These are phyloP conservation scores for Enhydra lutris DNA, from an alignment of 2,113 vertebrate genomes.

Conservation along the genomic window DNA sequence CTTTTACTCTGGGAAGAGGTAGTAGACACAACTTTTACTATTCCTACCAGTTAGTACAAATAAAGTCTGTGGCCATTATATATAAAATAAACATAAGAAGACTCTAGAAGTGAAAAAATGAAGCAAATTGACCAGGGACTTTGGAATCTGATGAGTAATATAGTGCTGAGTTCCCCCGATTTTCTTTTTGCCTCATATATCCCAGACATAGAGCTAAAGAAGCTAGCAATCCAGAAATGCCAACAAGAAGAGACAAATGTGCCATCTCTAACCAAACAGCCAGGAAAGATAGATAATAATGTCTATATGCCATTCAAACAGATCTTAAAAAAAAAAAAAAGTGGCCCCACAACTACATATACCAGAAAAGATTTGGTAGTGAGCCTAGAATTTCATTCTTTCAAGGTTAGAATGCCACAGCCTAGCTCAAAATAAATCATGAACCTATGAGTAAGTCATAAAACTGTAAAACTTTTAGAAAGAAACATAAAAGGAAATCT, in stretches of 20 bases:
- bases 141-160: background rate
- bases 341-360: background rate
- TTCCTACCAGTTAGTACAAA: background rate
- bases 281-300: background rate
- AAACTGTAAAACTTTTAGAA: background rate
- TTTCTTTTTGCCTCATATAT: background rate
- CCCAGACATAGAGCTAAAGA: background rate
- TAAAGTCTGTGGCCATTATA: background rate
- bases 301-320: background rate
- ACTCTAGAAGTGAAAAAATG: background rate
- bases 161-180: background rate
- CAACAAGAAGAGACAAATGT: background rate
- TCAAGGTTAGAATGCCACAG: background rate
- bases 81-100: background rate
- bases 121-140: background rate
- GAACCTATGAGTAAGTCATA: background rate
- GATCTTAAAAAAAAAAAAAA: background rate
- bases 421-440: background rate
- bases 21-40: background rate
- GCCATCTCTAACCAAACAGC: background rate
- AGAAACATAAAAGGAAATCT: background rate
- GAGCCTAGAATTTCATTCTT: background rate
- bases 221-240: background rate
- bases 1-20: background rate
- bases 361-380: background rate